Conservation (phyloP, 2,113 vertebrate species). For the Channa argus region DNA sequence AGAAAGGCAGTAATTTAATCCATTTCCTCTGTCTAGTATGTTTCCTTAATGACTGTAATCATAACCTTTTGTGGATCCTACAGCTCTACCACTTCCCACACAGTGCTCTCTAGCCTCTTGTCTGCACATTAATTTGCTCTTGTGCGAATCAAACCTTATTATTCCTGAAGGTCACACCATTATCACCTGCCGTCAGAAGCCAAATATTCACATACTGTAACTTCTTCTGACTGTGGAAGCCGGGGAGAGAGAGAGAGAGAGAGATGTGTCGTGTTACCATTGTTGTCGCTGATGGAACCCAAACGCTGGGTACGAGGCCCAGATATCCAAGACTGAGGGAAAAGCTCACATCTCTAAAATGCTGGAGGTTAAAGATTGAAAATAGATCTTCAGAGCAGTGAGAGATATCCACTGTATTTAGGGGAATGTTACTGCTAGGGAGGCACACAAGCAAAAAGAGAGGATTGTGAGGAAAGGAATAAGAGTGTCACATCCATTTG, state of each 20-base stretch:
- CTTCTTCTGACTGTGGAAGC: not conserved
- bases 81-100: slow-evolving; percentile 33
- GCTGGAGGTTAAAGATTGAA: slow-evolving; percentile 56
- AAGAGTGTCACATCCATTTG: slow-evolving; percentile 72
- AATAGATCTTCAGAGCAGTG: slow-evolving; percentile 39
- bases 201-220: slow-evolving; percentile 36
- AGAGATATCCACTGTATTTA: slow-evolving; percentile 45
- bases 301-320: not conserved
- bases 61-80: slow-evolving; percentile 56
- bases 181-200: slow-evolving; percentile 41
- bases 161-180: slow-evolving; percentile 59
- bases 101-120: slow-evolving; percentile 43
- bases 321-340: slow-evolving; percentile 28
- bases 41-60: slow-evolving; percentile 59
- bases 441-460: slow-evolving; percentile 29
- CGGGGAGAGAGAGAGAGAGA: not conserved
- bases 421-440: slow-evolving; percentile 16
- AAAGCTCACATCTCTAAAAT: slow-evolving; percentile 41
- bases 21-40: slow-evolving; percentile 36
- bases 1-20: slow-evolving; percentile 40
- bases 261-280: not conserved
- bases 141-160: slow-evolving; percentile 63
- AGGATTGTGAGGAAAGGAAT: slow-evolving; percentile 50
- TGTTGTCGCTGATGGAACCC: slow-evolving; percentile 5
- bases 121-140: slow-evolving; percentile 64